Evolutionary conservation across 2,888 invertebrate genomes (phyloP).

Genomic region (Chirona hameri): DNA sequence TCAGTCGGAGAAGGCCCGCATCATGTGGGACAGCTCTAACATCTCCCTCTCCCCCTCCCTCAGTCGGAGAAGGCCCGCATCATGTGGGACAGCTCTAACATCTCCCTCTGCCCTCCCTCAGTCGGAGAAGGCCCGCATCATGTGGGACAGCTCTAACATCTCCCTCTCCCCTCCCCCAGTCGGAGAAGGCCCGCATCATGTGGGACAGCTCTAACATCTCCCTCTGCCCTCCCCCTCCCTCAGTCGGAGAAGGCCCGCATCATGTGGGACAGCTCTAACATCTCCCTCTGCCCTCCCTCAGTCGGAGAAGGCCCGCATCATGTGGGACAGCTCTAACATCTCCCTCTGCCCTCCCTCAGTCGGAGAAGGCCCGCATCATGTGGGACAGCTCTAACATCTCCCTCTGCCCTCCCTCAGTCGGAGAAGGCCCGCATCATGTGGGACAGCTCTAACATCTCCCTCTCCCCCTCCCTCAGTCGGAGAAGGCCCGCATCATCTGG

Average conservation of each 20-base stretch:
- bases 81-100: constrained; percentile 66
- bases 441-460: too few species aligned
- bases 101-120: too few species aligned
- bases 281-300: too few species aligned
- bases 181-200: constrained; percentile 56
- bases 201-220: too few species aligned
- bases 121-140: constrained; percentile 57
- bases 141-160: too few species aligned
- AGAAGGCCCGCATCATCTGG: constrained; percentile 60
- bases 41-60: too few species aligned
- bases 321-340: too few species aligned
- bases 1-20: constrained; percentile 56
- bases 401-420: constrained; percentile 48
- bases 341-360: constrained; percentile 48
- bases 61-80: constrained; percentile 57
- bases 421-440: constrained; percentile 60
- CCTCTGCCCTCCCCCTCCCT: too few species aligned
- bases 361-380: constrained; percentile 56
- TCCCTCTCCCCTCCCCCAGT: constrained; percentile 48
- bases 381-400: too few species aligned
- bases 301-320: constrained; percentile 57
- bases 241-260: constrained; percentile 57
- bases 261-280: constrained; percentile 66
- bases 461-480: constrained; percentile 50
- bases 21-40: constrained; percentile 66